Evolutionary conservation across 2,888 invertebrate species (phyloP).

Genomic region (Tuberolachnus salignus): DNA sequence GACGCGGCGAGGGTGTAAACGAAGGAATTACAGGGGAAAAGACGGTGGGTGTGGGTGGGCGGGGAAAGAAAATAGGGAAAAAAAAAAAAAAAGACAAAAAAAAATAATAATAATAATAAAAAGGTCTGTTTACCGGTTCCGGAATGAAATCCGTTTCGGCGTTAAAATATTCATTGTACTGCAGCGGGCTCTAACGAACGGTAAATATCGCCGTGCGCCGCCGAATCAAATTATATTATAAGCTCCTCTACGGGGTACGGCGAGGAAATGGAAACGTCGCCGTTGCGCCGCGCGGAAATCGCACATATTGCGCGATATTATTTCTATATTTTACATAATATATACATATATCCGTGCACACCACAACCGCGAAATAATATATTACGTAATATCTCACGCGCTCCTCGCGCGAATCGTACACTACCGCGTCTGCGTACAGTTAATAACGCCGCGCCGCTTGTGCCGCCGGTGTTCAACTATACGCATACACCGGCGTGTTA

Average conservation of each 20-base stretch:
- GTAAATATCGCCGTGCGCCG: constrained; percentile 12
- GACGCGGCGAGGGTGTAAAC: too few relatives aligned
- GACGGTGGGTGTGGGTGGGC: neutral
- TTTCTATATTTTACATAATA: constrained; percentile 15
- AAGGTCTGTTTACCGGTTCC: constrained; percentile 45
- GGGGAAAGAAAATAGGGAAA: constrained; percentile 5
- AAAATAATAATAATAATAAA: constrained; percentile 12
- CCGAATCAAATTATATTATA: constrained; percentile 34
- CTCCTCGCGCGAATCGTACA: too few relatives aligned
- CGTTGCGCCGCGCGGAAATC: constrained; percentile 3
- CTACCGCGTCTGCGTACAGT: too few relatives aligned
- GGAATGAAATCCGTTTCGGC: constrained; percentile 19
- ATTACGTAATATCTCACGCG: neutral
- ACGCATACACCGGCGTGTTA: too few relatives aligned
- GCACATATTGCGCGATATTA: neutral
- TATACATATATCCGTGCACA: neutral
- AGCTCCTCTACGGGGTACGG: too few relatives aligned
- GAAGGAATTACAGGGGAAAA: neutral
- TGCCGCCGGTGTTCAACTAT: too few relatives aligned
- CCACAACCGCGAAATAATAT: neutral
- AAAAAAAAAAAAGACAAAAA: constrained; percentile 7
- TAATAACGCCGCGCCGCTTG: neutral
- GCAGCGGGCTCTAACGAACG: constrained; percentile 44
- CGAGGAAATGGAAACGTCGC: constrained; percentile 8
- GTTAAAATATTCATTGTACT: constrained; percentile 37